Conservation (phyloP, 2,888 invertebrate genomes). For the Shargacucullia verbasci region DNA sequence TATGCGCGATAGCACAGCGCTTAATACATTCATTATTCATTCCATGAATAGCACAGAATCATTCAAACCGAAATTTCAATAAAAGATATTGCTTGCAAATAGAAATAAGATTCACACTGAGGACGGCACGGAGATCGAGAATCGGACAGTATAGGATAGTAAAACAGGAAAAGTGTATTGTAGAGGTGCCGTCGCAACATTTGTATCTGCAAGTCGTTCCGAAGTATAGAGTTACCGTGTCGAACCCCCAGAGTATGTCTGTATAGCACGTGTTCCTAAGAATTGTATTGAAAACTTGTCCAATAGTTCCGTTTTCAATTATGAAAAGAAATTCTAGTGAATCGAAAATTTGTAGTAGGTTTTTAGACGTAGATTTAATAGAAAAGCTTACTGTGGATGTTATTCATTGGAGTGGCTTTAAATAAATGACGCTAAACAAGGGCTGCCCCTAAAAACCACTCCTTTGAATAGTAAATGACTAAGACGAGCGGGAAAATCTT, state of each 20-base stretch:
- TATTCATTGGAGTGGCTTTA: background rate
- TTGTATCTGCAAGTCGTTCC: conserved; percentile 54
- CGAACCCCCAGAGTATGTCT: conserved; percentile 52
- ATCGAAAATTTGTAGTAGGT: conserved; percentile 20
- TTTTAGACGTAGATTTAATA: background rate
- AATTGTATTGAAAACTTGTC: conserved; percentile 51
- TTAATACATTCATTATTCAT: conserved; percentile 29
- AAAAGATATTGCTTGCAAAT: conserved; percentile 54
- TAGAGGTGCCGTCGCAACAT: conserved; percentile 50
- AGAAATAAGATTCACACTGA: conserved; percentile 53
- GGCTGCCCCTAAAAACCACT: background rate
- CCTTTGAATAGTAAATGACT: background rate
- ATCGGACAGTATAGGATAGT: conserved; percentile 55
- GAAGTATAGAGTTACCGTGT: conserved; percentile 53
- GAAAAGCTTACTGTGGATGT: background rate
- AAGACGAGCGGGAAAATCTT: background rate
- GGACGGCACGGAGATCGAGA: conserved; percentile 43
- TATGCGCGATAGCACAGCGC: conserved; percentile 6
- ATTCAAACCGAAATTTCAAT: conserved; percentile 48
- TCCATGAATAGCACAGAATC: conserved; percentile 16
- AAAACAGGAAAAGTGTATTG: conserved; percentile 60
- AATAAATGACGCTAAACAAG: background rate
- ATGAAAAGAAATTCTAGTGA: conserved; percentile 30
- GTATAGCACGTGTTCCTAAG: conserved; percentile 40
- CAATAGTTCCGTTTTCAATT: conserved; percentile 47